These are phyloP conservation scores for Eulemur rufifrons DNA, from an alignment of 2,113 vertebrate species.

Conservation along the genomic window DNA sequence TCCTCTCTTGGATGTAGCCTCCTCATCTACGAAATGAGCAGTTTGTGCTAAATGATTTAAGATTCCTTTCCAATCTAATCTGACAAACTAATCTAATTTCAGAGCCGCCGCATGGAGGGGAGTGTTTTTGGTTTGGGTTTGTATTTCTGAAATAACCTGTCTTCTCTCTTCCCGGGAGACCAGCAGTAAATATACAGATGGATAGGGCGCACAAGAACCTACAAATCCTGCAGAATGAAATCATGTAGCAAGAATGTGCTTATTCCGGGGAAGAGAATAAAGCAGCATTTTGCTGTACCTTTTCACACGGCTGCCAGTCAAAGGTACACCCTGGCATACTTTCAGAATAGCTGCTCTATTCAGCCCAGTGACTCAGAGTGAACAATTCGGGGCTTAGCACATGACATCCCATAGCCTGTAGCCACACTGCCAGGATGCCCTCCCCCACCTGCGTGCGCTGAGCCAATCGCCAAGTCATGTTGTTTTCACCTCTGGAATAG, in stretches of 20 bases:
- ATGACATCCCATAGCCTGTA: neutral
- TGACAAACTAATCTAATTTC: conserved; percentile 53
- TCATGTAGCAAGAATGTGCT: neutral
- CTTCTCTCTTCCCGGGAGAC: conserved; percentile 38
- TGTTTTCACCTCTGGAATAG: neutral
- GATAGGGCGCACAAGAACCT: neutral
- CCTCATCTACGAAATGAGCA: neutral
- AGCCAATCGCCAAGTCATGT: neutral
- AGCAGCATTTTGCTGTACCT: neutral
- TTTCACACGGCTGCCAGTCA: conserved; percentile 19
- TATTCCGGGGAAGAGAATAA: neutral
- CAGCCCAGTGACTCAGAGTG: neutral
- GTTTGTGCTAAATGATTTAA: conserved; percentile 28
- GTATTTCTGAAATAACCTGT: conserved; percentile 54
- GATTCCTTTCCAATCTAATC: conserved; percentile 36
- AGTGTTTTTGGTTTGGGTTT: conserved; percentile 8
- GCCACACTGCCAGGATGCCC: neutral
- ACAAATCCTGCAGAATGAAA: conserved; percentile 60
- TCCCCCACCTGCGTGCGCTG: neutral
- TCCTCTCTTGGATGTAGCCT: neutral
- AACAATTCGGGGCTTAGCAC: neutral
- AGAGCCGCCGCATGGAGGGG: conserved; percentile 15
- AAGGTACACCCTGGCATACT: neutral
- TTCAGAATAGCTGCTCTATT: neutral
- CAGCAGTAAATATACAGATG: conserved; percentile 24